Percentiles rank a stretch among this genome's conserved stretches.
Evolutionary conservation across 2,113 vertebrate species (phyloP).

Genomic region (Leptobrachium ailaonicum): DNA sequence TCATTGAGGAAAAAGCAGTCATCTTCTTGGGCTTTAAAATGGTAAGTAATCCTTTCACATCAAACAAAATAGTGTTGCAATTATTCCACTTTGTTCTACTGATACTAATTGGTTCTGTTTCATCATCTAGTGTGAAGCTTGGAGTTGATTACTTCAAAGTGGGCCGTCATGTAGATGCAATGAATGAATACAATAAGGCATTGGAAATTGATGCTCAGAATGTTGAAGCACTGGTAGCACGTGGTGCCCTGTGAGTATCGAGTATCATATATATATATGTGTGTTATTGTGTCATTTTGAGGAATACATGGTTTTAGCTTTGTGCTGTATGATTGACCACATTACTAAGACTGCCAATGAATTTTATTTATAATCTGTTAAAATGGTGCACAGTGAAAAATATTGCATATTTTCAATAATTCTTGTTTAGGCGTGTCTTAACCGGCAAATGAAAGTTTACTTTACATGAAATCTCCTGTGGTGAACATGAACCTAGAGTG

Average conservation of each 20-base stretch:
- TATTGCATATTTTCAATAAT: no score
- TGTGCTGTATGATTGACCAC: no score
- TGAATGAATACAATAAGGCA: conserved; percentile 98
- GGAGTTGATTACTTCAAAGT: conserved; percentile 95
- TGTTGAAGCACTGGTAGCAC: conserved; percentile 94
- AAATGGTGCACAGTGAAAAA: no score
- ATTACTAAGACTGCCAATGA: no score
- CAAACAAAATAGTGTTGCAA: neutral
- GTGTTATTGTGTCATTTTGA: no score
- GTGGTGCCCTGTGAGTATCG: conserved; percentile 87
- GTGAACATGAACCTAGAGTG: no score
- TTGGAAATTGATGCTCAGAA: conserved; percentile 92
- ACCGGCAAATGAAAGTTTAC: no score
- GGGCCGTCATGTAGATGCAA: conserved; percentile 89
- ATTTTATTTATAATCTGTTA: no score
- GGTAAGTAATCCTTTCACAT: conserved; percentile 63
- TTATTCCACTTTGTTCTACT: neutral
- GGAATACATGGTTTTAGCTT: no score
- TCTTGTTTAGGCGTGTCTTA: no score
- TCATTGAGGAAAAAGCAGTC: conserved; percentile 91
- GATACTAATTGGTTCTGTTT: conserved; percentile 22
- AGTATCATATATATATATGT: no score
- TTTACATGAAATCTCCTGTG: no score
- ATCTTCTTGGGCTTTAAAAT: conserved; percentile 93
- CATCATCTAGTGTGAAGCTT: conserved; percentile 79